phyloP scores from a whole-genome alignment of 2,113 vertebrate genomes.

The Corydoras maculifer region DNA sequence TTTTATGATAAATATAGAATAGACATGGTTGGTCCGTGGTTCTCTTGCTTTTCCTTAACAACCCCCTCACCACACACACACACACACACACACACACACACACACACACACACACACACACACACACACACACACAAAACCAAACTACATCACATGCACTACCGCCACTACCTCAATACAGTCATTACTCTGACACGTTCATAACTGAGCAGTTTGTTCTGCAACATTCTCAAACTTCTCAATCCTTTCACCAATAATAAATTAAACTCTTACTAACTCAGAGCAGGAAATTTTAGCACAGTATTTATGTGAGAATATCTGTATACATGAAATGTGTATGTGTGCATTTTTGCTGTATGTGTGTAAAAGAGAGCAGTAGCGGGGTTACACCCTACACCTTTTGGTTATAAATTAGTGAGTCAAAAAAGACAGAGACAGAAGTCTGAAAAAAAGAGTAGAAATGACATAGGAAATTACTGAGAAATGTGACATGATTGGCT shows the following conservation, averaged over 20 bases:
- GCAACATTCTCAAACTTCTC: no score
- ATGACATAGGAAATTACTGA: conserved; percentile 1
- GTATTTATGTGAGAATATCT: no score
- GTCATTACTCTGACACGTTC: no score
- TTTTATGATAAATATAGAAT: conserved; percentile 56
- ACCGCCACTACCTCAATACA: no score
- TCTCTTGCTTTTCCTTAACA: not conserved
- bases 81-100: not conserved
- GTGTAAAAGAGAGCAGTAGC: conserved; percentile 40
- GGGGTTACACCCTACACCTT: conserved; percentile 58
- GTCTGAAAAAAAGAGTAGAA: conserved; percentile 51
- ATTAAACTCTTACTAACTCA: no score
- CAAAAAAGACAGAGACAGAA: conserved; percentile 45
- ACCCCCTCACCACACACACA: not conserved
- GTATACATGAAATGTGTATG: not conserved
- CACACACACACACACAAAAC: no score
- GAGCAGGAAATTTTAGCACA: no score
- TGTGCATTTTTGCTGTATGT: conserved; percentile 27
- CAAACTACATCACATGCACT: no score
- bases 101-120: not conserved
- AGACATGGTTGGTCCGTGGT: not conserved
- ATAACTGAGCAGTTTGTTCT: no score
- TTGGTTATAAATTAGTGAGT: conserved; percentile 61
- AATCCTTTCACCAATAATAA: no score
- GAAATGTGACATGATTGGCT: not conserved